Evolutionary conservation across 2,888 invertebrate species (phyloP).

Genomic region (Caenorhabditis sp.): DNA sequence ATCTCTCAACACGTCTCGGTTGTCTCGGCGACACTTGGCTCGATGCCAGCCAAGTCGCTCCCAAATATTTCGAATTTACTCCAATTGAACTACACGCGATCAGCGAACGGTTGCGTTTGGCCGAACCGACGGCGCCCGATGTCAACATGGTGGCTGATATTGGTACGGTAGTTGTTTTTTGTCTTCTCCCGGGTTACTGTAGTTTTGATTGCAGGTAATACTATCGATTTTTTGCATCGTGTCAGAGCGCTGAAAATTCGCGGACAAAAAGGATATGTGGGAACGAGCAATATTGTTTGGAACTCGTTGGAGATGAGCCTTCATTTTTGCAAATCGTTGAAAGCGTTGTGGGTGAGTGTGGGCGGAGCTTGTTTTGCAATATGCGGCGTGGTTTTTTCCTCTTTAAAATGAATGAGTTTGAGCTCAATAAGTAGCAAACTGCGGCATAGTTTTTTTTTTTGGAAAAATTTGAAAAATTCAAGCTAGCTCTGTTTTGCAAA

Average conservation of each 20-base stretch:
- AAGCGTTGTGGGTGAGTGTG: conserved; percentile 74
- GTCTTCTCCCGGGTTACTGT: too few species aligned
- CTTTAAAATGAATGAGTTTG: too few species aligned
- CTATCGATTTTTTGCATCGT: conserved; percentile 82
- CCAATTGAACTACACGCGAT: conserved; percentile 88
- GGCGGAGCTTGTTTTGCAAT: neutral
- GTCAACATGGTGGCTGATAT: conserved; percentile 84
- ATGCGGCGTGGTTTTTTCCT: too few species aligned
- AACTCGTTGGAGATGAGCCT: conserved; percentile 84
- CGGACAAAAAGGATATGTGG: conserved; percentile 75
- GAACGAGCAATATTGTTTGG: conserved; percentile 84
- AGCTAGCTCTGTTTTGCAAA: too few species aligned
- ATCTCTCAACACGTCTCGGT: conserved; percentile 55
- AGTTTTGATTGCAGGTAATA: conserved; percentile 74
- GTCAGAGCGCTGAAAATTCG: conserved; percentile 78
- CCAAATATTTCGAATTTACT: conserved; percentile 77
- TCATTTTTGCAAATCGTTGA: conserved; percentile 83
- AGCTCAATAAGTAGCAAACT: too few species aligned
- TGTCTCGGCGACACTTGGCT: conserved; percentile 58
- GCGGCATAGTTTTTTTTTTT: neutral
- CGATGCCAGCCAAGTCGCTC: conserved; percentile 41
- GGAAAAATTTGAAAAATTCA: neutral
- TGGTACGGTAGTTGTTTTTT: conserved; percentile 72
- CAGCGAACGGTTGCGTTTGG: conserved; percentile 84
- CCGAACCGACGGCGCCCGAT: conserved; percentile 77